Evolutionary conservation across 2,113 vertebrate genomes (phyloP).

Genomic region (Turnix velox): DNA sequence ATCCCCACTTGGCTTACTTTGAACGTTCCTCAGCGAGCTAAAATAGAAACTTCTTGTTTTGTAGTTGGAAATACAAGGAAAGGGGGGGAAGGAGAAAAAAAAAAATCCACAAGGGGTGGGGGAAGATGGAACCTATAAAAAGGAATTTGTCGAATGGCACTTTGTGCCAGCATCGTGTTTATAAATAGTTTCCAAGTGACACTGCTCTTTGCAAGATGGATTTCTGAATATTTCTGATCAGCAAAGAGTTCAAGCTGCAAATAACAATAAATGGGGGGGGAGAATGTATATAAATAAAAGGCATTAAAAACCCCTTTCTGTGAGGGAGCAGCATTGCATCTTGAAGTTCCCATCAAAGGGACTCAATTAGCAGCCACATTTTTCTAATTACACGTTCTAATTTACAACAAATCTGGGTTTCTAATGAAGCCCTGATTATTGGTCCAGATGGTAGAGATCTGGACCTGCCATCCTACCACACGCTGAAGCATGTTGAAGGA

Average conservation of each 20-base stretch:
- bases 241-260: constrained; percentile 14
- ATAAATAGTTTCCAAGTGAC: constrained; percentile 59
- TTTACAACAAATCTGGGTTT: constrained; percentile 37
- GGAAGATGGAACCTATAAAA: constrained; percentile 52
- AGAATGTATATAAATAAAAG: constrained; percentile 36
- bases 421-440: constrained; percentile 42
- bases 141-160: constrained; percentile 56
- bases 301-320: background rate
- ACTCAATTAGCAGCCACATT: constrained; percentile 56
- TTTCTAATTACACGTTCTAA: constrained; percentile 59
- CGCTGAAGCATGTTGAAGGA: background rate
- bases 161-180: constrained; percentile 37
- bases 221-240: constrained; percentile 33
- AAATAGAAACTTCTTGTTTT: constrained; percentile 46
- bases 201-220: constrained; percentile 10
- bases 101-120: background rate
- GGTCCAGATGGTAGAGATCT: constrained; percentile 21
- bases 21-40: rapidly evolving
- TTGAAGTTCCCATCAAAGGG: constrained; percentile 43
- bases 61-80: constrained; percentile 33
- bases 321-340: background rate
- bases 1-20: background rate
- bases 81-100: background rate
- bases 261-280: constrained; percentile 38
- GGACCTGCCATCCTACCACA: background rate